Evolutionary conservation across 2,113 vertebrate species (phyloP).

Genomic region (Apistogramma diplotaenia): DNA sequence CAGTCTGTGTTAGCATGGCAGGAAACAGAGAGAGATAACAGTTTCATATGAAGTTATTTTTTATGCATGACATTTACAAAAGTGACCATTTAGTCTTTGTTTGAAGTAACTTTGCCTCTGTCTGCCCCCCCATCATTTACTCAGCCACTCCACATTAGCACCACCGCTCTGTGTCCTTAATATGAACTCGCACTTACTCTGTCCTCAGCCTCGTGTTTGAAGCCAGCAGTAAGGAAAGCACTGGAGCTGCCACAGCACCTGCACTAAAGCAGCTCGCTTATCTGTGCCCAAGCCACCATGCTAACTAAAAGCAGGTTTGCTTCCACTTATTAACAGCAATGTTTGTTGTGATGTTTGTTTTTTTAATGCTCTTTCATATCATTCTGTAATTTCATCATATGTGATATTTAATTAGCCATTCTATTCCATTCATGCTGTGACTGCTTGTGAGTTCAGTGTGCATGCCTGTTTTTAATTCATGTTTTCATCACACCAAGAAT

Average conservation of each 20-base stretch:
- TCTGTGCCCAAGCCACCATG: conserved; percentile 64
- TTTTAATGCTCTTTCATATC: background rate
- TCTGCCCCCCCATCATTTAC: background rate
- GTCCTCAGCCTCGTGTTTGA: conserved; percentile 7
- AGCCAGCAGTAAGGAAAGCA: conserved; percentile 14
- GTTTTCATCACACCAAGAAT: background rate
- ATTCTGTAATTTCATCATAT: too few species aligned
- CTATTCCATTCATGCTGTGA: too few species aligned
- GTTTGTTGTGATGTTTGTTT: background rate
- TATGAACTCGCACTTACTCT: background rate
- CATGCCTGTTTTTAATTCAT: conserved; percentile 5
- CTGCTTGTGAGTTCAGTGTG: background rate
- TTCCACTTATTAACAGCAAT: conserved; percentile 33
- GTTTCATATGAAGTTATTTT: too few species aligned
- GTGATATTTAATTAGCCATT: too few species aligned
- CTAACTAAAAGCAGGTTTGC: conserved; percentile 48
- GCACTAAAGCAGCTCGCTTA: conserved; percentile 48
- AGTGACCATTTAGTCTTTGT: too few species aligned
- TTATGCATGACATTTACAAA: too few species aligned
- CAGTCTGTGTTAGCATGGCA: too few species aligned
- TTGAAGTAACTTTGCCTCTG: background rate
- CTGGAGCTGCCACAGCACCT: background rate
- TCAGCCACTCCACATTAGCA: background rate
- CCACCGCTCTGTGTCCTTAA: background rate
- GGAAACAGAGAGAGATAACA: too few species aligned